Percentiles rank a stretch among this genome's conserved stretches.
These are phyloP conservation scores for Plutomurus gul DNA, from an alignment of 1,140 invertebrate genomes.

Conservation along the genomic window DNA sequence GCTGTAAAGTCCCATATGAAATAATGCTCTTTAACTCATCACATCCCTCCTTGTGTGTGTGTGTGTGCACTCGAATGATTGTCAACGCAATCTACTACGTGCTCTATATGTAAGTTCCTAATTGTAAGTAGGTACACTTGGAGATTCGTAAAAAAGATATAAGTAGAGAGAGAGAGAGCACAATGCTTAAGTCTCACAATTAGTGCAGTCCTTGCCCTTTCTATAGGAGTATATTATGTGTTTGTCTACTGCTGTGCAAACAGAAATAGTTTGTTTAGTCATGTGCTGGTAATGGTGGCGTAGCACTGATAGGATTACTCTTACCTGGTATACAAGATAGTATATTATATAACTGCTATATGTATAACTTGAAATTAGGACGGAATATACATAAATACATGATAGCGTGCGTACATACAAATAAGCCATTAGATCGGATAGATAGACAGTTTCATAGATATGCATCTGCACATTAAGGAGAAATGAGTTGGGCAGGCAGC, in stretches of 20 bases:
- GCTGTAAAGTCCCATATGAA: neutral
- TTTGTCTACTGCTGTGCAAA: too few relatives aligned
- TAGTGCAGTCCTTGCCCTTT: too few relatives aligned
- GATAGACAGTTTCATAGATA: neutral
- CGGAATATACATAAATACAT: neutral
- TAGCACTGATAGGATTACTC: neutral
- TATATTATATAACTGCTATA: too few relatives aligned
- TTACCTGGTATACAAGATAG: neutral
- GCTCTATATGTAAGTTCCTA: neutral
- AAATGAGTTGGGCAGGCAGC: neutral
- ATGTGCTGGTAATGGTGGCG: neutral
- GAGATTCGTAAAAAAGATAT: neutral
- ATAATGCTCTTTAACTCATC: neutral
- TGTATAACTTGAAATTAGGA: neutral
- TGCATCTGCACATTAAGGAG: neutral
- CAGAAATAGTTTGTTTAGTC: too few relatives aligned
- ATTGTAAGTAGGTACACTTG: neutral
- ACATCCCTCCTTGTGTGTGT: neutral
- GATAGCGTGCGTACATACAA: neutral
- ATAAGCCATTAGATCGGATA: neutral
- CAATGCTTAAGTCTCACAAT: too few relatives aligned
- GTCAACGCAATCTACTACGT: neutral
- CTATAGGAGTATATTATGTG: too few relatives aligned
- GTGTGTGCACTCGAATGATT: neutral
- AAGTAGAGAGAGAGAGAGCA: too few relatives aligned